These are phyloP conservation scores for Callipepla squamata DNA, from an alignment of 2,113 vertebrate genomes.

Conservation along the genomic window DNA sequence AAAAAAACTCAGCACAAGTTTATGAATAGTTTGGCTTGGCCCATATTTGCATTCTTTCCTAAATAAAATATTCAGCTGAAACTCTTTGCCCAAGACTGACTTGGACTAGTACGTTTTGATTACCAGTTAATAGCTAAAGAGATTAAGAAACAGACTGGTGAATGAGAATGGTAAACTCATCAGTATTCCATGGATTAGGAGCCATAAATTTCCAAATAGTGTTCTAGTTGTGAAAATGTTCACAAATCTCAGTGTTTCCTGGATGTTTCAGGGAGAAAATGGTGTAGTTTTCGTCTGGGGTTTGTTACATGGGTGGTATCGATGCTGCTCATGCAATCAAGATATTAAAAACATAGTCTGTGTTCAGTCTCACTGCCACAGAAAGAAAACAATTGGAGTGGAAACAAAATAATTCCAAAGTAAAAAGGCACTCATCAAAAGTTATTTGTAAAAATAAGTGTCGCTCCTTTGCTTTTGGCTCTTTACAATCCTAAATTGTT, in stretches of 20 bases:
- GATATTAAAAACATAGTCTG: neutral
- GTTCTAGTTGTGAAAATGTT: neutral
- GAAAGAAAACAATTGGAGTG: neutral
- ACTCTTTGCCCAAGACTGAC: neutral
- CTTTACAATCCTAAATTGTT: neutral
- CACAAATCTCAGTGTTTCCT: neutral
- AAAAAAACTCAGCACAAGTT: slow-evolving; percentile 34
- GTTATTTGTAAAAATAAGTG: neutral
- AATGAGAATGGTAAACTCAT: neutral
- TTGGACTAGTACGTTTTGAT: neutral
- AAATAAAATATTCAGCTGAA: slow-evolving; percentile 14
- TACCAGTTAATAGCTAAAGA: neutral
- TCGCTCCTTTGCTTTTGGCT: neutral
- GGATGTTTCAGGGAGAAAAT: neutral
- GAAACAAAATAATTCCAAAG: neutral
- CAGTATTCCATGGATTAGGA: neutral
- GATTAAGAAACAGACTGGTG: neutral
- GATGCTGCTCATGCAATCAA: neutral
- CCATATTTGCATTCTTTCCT: slow-evolving; percentile 31
- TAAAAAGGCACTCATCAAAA: neutral
- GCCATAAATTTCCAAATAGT: neutral
- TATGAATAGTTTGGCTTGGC: slow-evolving; percentile 49
- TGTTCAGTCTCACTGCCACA: neutral
- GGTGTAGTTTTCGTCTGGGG: neutral
- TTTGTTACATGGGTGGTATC: neutral